These are phyloP conservation scores for Drosophila murphyi DNA, from an alignment of 1,140 invertebrate species.

Conservation along the genomic window DNA sequence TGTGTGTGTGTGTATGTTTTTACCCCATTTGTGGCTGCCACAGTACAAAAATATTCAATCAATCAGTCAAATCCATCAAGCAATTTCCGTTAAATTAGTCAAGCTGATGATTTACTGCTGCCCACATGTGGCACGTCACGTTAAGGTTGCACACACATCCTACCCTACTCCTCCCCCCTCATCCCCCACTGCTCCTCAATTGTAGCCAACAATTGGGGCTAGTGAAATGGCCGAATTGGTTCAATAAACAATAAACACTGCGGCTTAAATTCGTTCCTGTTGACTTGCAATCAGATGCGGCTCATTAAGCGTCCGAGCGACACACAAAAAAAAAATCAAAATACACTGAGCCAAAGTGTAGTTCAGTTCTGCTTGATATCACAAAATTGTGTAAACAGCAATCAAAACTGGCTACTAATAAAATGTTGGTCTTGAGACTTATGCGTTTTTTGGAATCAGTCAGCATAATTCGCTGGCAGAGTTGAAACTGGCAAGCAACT, in stretches of 20 bases:
- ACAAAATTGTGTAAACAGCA: slow-evolving; percentile 3
- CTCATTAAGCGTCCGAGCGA: slow-evolving; percentile 14
- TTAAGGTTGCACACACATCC: neutral
- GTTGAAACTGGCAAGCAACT: too few relatives aligned
- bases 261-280: neutral
- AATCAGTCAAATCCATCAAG: slow-evolving; percentile 79
- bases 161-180: neutral
- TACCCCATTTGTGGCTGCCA: slow-evolving; percentile 17
- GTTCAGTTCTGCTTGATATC: too few relatives aligned
- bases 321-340: neutral
- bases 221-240: slow-evolving; percentile 2
- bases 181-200: neutral
- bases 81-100: slow-evolving; percentile 73
- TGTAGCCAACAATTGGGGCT: slow-evolving; percentile 9
- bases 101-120: slow-evolving; percentile 59
- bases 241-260: slow-evolving; percentile 17
- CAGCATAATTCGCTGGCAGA: too few relatives aligned
- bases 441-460: too few relatives aligned
- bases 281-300: slow-evolving; percentile 27
- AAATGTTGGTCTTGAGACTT: too few relatives aligned
- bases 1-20: slow-evolving; percentile 11
- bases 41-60: slow-evolving; percentile 68
- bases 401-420: too few relatives aligned
- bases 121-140: slow-evolving; percentile 1
- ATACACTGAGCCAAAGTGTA: slow-evolving; percentile 14